Percentiles rank a stretch among this genome's conserved stretches.
These are phyloP conservation scores for Heliconius aoede DNA, from an alignment of 2,888 invertebrate genomes.

Conservation along the genomic window DNA sequence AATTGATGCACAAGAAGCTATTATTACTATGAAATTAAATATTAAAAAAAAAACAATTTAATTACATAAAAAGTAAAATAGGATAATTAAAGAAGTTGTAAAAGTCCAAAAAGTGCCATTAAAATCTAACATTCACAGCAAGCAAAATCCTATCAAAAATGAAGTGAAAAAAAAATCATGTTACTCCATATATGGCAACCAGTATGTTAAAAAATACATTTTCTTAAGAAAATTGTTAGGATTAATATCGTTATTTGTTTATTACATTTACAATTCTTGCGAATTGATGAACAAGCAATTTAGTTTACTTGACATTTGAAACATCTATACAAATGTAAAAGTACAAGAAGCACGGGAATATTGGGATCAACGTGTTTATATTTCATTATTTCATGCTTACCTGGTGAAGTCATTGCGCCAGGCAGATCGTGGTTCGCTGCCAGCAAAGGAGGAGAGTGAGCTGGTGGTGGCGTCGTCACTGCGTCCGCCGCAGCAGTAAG, in stretches of 20 bases:
- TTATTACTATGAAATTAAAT: conserved; percentile 6
- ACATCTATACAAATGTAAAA: neutral
- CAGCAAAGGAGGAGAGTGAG: conserved; percentile 74
- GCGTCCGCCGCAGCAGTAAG: conserved; percentile 67
- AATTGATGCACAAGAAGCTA: conserved; percentile 4
- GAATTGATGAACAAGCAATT: neutral
- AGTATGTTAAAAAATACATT: neutral
- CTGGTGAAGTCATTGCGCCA: conserved; percentile 78
- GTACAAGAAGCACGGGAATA: neutral
- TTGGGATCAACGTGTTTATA: neutral
- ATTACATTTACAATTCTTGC: neutral
- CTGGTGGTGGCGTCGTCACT: conserved; percentile 78
- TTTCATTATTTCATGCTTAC: conserved; percentile 58
- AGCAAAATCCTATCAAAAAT: conserved; percentile 25
- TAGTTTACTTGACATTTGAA: neutral
- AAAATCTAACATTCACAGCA: conserved; percentile 43
- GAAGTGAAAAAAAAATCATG: neutral
- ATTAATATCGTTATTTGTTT: neutral
- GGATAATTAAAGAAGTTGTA: conserved; percentile 23
- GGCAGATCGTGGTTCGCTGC: conserved; percentile 71
- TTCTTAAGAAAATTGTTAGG: neutral
- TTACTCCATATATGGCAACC: neutral
- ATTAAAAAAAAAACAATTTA: conserved; percentile 3
- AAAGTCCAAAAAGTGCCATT: conserved; percentile 34
- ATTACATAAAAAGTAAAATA: neutral